These are phyloP conservation scores for Calosoma granatense DNA, from an alignment of 1,140 invertebrate species.

Conservation along the genomic window DNA sequence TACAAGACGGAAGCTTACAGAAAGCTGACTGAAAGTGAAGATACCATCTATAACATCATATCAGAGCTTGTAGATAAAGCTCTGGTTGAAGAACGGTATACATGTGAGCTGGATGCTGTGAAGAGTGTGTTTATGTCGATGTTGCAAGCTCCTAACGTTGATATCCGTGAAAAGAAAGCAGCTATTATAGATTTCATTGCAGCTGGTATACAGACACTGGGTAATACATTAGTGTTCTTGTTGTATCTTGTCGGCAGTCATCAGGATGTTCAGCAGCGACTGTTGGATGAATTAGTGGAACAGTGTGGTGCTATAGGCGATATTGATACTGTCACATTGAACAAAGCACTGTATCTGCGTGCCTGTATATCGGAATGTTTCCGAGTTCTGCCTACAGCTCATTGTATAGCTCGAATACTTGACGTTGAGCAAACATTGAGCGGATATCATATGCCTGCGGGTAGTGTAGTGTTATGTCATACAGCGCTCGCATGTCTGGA, in stretches of 20 bases:
- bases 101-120: conserved; percentile 44
- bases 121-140: conserved; percentile 64
- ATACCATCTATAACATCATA: conserved; percentile 71
- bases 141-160: conserved; percentile 55
- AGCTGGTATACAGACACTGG: conserved; percentile 75
- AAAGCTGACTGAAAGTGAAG: conserved; percentile 61
- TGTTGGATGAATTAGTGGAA: conserved; percentile 62
- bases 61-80: conserved; percentile 66
- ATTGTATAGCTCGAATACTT: conserved; percentile 68
- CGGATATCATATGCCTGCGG: conserved; percentile 65
- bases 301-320: neutral
- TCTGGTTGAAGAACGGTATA: conserved; percentile 38
- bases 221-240: conserved; percentile 70
- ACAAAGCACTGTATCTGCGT: conserved; percentile 62
- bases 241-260: conserved; percentile 65
- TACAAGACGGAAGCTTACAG: conserved; percentile 62
- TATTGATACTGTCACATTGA: conserved; percentile 37
- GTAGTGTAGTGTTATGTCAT: conserved; percentile 78
- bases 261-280: conserved; percentile 54
- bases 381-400: conserved; percentile 70
- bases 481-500: conserved; percentile 71
- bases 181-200: conserved; percentile 79
- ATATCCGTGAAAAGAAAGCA: conserved; percentile 70
- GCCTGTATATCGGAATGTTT: conserved; percentile 83
- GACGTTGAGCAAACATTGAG: conserved; percentile 64